Percentiles rank a stretch among this genome's conserved stretches.
phyloP scores from a whole-genome alignment of 2,113 vertebrate genomes.

The Tragelaphus imberbis region DNA sequence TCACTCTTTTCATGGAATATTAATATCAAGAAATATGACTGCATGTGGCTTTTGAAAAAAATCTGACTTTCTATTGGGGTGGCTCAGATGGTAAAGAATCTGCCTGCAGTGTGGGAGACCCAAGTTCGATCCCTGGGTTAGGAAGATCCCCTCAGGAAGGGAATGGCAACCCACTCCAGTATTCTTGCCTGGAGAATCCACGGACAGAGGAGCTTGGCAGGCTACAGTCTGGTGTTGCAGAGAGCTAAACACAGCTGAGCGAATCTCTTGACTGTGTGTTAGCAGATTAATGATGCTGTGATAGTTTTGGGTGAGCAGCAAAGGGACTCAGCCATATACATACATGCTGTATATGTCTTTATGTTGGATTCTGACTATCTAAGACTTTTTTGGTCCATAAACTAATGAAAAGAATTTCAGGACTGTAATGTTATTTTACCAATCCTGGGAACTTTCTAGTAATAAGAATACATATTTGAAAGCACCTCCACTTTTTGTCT shows the following conservation, averaged over 20 bases:
- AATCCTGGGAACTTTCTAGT: neutral
- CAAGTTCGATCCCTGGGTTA: neutral
- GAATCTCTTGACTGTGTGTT: neutral
- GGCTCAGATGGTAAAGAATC: neutral
- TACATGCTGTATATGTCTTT: neutral
- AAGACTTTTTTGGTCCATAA: slow-evolving; percentile 25
- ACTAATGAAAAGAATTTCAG: slow-evolving; percentile 43
- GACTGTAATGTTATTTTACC: neutral
- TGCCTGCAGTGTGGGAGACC: neutral
- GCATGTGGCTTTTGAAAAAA: neutral
- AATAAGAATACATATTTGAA: slow-evolving; percentile 11
- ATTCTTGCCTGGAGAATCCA: neutral
- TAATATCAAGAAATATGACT: slow-evolving; percentile 34
- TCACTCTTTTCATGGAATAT: slow-evolving; percentile 30
- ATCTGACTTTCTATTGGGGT: neutral
- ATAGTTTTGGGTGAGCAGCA: neutral
- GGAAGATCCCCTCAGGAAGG: neutral
- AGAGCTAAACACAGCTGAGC: neutral
- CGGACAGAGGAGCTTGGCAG: neutral
- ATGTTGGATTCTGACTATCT: slow-evolving; percentile 25
- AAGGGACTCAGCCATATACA: neutral
- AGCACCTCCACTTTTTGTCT: neutral
- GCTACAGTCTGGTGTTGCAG: neutral
- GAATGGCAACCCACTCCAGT: neutral
- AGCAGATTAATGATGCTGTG: neutral